These are phyloP conservation scores for Muscicapa striata DNA, from an alignment of 2,797 vertebrate genomes.

Conservation along the genomic window DNA sequence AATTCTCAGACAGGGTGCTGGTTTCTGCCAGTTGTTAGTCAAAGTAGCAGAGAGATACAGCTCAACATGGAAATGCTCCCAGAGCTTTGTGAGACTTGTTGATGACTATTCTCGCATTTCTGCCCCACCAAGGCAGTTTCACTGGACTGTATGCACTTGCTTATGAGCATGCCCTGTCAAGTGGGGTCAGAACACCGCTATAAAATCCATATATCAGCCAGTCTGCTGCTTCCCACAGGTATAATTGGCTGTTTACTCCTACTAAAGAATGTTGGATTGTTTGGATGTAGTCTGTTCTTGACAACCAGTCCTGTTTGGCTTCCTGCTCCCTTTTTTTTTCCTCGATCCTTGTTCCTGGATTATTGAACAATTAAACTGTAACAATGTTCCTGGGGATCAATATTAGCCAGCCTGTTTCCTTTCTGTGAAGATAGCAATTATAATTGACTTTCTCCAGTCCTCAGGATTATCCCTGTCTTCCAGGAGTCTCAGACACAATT, in stretches of 20 bases:
- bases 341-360: neutral
- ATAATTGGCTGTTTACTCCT: neutral
- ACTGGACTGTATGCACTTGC: neutral
- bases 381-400: neutral
- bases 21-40: neutral
- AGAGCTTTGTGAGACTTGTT: neutral
- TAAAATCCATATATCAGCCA: neutral
- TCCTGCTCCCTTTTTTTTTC: neutral
- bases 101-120: neutral
- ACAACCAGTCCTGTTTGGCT: neutral
- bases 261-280: neutral
- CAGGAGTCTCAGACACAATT: neutral
- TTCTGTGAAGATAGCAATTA: neutral
- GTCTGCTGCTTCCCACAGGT: neutral
- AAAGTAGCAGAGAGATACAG: neutral
- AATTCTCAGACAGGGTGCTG: neutral
- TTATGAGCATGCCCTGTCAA: neutral
- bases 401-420: neutral
- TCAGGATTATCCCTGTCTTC: neutral
- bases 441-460: neutral
- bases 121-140: neutral
- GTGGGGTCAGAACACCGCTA: neutral
- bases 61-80: neutral
- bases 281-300: neutral
- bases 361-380: neutral